Conservation (phyloP, 2,888 invertebrate genomes). For the Nemotelus nigrinus region DNA sequence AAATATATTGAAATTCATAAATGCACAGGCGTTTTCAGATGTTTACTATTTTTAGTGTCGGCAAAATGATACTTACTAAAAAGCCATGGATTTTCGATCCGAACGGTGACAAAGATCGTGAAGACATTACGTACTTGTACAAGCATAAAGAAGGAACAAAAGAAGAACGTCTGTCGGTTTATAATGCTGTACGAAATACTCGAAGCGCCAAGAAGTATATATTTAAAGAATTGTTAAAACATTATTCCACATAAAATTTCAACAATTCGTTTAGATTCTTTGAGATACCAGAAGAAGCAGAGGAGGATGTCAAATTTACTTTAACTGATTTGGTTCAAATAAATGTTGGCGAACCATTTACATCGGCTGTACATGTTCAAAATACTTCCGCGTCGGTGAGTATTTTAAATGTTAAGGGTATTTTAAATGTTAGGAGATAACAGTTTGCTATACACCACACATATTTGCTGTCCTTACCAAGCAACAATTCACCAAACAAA, state of each 20-base stretch:
- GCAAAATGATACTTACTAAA: slow-evolving; percentile 79
- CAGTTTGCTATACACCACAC: background rate
- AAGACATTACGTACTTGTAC: slow-evolving; percentile 76
- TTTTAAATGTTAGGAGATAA: background rate
- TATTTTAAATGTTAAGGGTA: background rate
- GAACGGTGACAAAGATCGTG: slow-evolving; percentile 75
- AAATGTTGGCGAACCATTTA: slow-evolving; percentile 75
- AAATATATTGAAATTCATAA: slow-evolving; percentile 58
- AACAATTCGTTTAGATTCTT: slow-evolving; percentile 67
- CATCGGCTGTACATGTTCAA: slow-evolving; percentile 73
- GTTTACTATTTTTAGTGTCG: slow-evolving; percentile 69
- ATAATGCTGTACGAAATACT: slow-evolving; percentile 77
- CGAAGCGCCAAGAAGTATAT: slow-evolving; percentile 69
- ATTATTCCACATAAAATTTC: background rate
- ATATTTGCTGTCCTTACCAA: no score
- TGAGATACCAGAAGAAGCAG: slow-evolving; percentile 68
- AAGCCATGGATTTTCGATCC: slow-evolving; percentile 77
- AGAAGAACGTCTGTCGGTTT: slow-evolving; percentile 77
- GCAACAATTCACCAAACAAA: no score
- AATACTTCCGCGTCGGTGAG: slow-evolving; percentile 66
- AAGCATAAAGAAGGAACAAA: slow-evolving; percentile 78
- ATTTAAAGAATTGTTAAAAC: slow-evolving; percentile 52
- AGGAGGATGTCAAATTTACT: slow-evolving; percentile 73
- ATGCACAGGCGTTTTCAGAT: background rate
- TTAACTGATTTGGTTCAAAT: slow-evolving; percentile 75